Conservation (phyloP, 2,797 vertebrate species). For the Rhinella marina region DNA sequence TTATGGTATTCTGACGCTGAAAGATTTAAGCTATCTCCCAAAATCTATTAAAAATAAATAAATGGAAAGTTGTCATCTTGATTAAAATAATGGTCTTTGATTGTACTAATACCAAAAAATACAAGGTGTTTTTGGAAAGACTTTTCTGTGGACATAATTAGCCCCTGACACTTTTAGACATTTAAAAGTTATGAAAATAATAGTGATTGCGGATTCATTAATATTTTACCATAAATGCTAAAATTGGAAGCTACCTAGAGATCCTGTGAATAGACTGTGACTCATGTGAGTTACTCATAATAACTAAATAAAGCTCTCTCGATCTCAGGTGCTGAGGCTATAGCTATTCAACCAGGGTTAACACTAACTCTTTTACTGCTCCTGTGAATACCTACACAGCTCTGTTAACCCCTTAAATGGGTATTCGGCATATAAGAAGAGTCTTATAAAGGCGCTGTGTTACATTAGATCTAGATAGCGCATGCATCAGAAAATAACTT, state of each 20-base stretch:
- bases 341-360: constrained; percentile 9
- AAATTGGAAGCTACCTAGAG: constrained; percentile 43
- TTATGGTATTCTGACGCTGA: too few relatives aligned
- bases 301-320: constrained; percentile 55
- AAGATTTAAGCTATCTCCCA: not conserved
- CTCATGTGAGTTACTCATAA: constrained; percentile 56
- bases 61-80: not conserved
- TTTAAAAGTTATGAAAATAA: constrained; percentile 15
- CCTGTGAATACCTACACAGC: not conserved
- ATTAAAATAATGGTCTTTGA: not conserved
- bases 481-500: too few relatives aligned
- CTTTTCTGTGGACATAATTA: constrained; percentile 22
- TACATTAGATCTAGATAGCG: too few relatives aligned
- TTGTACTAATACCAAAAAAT: not conserved
- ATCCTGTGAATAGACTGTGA: constrained; percentile 57
- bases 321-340: constrained; percentile 41
- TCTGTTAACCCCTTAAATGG: not conserved
- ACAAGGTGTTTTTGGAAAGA: not conserved
- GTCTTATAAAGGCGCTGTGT: too few relatives aligned
- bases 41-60: not conserved
- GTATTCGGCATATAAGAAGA: too few relatives aligned
- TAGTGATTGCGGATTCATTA: constrained; percentile 42
- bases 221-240: constrained; percentile 48
- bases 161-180: not conserved
- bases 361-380: constrained; percentile 42